Base-by-base conservation (phyloP, 2,797 vertebrate genomes). In the Loriculus beryllinus region DNA sequence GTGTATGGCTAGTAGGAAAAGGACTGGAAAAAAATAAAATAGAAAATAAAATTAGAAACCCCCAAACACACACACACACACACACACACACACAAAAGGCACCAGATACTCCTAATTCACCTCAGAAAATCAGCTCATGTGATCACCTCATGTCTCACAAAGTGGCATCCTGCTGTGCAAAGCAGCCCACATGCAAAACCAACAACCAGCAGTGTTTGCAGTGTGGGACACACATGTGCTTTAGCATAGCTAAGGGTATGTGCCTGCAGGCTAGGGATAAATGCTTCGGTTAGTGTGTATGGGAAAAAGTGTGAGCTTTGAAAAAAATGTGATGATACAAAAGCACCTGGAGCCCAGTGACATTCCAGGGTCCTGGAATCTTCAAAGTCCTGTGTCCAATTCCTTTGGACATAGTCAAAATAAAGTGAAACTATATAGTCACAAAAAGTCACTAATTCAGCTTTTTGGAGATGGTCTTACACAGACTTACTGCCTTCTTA, bases 161-260 rank as follows among this genome's bases (percentile, higher is more conserved):
- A 57, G 71, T 86, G 29, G 31, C 37, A 68, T 39, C 49, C 51
- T 87, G 12, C 3, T 12, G n/a, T 33, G 60, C 48, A 79, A 65
- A 69, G 64, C 47, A 82, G 37, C 33, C 29, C 19, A 31, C 6
- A 3, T 28, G 23, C 31, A 87, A 89, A 79, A 13, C 4, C 62
- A 64, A 37, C 69, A 74, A n/a, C 25, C 28, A 2, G 2, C 10
- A 47, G 14, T 28, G 15, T 78, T 80, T 75, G 54, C 33, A 45
- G 26, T 22, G 52, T 25, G 42, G 57, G 45, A 62, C 19, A 21
- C 29, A 29, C 42, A 20, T 0, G 0, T 64, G 52, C 48, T 52
- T 77, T 35, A 86, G n/a, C 56, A 40, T 48, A n/a, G 6, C 23
- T 29, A 31, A 39, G 43, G 21, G 7, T 79, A 21, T 17, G 23